Base-by-base conservation (phyloP, 1,140 invertebrate genomes). In the Euborellia annulipes region DNA sequence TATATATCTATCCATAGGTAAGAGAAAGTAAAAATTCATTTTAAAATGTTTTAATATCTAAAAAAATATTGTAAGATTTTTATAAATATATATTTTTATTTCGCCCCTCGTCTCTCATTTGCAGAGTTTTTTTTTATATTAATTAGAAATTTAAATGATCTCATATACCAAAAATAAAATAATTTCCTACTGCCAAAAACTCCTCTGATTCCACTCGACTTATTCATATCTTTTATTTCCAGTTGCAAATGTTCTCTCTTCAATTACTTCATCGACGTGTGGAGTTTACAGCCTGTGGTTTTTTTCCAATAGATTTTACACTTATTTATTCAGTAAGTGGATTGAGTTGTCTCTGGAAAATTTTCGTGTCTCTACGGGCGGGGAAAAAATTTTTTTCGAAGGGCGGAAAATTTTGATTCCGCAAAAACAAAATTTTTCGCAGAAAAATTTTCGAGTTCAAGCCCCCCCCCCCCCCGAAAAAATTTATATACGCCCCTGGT, bases 181-280 rank as follows among this genome's bases (percentile, higher is more conserved):
- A n/a, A n/a, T n/a, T n/a, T n/a, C n/a, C n/a, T n/a, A n/a, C n/a
- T n/a, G n/a, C n/a, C n/a, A n/a, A n/a, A n/a, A n/a, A n/a, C n/a
- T n/a, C n/a, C n/a, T n/a, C n/a, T n/a, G n/a, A n/a, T n/a, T n/a
- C n/a, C n/a, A n/a, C n/a, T n/a, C 3, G 36, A 34, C 18, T 18
- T 43, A 37, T 7, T 37, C 20, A 2, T 20, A 13, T 21, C 14
- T 14, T 50, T 47, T n/a, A 52, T 8, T 56, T 52, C 0, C 47
- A 69, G 68, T 60, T 70, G 3, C 58, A 66, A 36, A 54, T 65
- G 34, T 69, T 70, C 38, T 68, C 68, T 3, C 52, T 68, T 32
- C 65, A 70, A 40, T 47, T 69, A 14, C 48, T 68, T 2, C 65
- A 70, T 52, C 62, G 61, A 36, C 54, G 62, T 32, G 44, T 68